Evolutionary conservation across 2,888 invertebrate genomes (phyloP).

Genomic region (Aplocera efformata): DNA sequence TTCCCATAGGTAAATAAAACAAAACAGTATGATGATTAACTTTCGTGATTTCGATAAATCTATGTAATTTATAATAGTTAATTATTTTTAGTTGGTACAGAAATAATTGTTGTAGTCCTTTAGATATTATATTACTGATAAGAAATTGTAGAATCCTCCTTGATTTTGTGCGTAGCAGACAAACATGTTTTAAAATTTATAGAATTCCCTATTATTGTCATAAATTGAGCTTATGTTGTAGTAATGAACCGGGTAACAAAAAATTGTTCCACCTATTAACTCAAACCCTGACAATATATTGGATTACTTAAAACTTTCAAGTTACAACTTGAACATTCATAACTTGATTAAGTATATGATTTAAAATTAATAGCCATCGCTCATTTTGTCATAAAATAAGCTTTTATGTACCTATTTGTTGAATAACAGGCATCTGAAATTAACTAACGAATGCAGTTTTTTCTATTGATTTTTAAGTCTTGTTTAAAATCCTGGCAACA

Average conservation of each 20-base stretch:
- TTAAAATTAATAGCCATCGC: conserved; percentile 9
- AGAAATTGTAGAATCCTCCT: conserved; percentile 2
- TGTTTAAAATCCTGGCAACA: no score
- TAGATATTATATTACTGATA: conserved; percentile 5
- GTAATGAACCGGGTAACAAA: no score
- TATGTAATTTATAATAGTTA: conserved; percentile 6
- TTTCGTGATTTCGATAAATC: conserved; percentile 4
- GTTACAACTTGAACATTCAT: no score
- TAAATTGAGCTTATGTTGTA: conserved; percentile 3
- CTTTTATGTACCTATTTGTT: conserved; percentile 2
- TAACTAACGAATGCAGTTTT: conserved; percentile 1
- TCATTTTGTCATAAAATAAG: conserved; percentile 8
- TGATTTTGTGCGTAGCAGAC: conserved; percentile 6
- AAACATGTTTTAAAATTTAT: neutral
- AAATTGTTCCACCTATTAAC: no score
- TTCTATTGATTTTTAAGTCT: no score
- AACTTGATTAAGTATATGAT: conserved; percentile 9
- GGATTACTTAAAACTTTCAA: no score
- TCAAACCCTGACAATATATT: no score
- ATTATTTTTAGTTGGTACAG: conserved; percentile 8
- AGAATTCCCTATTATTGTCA: conserved; percentile 4
- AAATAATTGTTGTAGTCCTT: conserved; percentile 10
- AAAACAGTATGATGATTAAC: conserved; percentile 1
- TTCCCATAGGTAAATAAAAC: conserved; percentile 6
- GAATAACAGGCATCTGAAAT: conserved; percentile 11